Conservation (phyloP, 2,888 invertebrate genomes). For the Troides helena region DNA sequence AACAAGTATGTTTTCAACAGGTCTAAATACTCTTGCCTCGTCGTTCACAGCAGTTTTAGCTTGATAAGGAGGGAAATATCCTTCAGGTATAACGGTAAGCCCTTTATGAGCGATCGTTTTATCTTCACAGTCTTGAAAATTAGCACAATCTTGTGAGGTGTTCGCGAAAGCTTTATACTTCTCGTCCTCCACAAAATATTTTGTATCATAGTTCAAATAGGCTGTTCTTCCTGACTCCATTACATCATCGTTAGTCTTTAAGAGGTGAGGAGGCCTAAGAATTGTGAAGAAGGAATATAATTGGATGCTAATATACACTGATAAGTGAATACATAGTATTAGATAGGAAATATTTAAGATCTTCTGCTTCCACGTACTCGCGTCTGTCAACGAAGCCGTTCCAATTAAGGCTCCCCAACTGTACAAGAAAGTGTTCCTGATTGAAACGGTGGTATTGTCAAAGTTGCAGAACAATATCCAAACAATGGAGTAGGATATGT, state of each 20-base stretch:
- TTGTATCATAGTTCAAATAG: slow-evolving; percentile 44
- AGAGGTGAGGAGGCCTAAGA: slow-evolving; percentile 48
- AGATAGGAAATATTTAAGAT: slow-evolving; percentile 54
- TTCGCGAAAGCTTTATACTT: slow-evolving; percentile 48
- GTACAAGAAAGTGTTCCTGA: slow-evolving; percentile 47
- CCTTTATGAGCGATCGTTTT: slow-evolving; percentile 47
- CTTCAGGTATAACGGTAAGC: slow-evolving; percentile 50
- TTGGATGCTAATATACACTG: slow-evolving; percentile 56
- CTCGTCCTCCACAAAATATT: slow-evolving; percentile 51
- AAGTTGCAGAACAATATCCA: slow-evolving; percentile 50
- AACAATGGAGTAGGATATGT: slow-evolving; percentile 46
- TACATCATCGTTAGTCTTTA: slow-evolving; percentile 51
- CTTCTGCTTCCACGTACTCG: slow-evolving; percentile 55
- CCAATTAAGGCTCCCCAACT: slow-evolving; percentile 61
- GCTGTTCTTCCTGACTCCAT: slow-evolving; percentile 48
- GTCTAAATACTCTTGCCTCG: slow-evolving; percentile 54
- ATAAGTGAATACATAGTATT: slow-evolving; percentile 53
- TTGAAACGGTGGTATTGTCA: slow-evolving; percentile 43
- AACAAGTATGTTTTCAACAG: slow-evolving; percentile 50
- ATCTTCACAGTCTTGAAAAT: slow-evolving; percentile 47
- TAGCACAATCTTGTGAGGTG: slow-evolving; percentile 46
- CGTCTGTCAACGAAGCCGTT: slow-evolving; percentile 46
- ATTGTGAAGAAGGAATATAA: slow-evolving; percentile 63
- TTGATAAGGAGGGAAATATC: slow-evolving; percentile 50
- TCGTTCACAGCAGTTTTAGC: slow-evolving; percentile 49